phyloP scores from a whole-genome alignment of 2,113 vertebrate genomes.

The Montifringilla adamsi region DNA sequence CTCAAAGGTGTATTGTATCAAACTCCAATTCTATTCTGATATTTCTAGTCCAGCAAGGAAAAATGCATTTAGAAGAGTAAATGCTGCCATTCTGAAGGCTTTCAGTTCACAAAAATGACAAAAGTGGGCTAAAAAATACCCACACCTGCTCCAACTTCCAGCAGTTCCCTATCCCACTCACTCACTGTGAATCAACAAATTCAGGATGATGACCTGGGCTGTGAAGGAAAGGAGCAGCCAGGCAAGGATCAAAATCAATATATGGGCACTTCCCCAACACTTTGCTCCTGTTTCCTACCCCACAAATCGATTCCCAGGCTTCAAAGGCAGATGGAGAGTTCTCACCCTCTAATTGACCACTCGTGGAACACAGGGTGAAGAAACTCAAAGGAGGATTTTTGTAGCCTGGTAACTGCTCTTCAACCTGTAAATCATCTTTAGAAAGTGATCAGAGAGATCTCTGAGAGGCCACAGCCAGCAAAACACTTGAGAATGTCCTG shows the following conservation, averaged over 20 bases:
- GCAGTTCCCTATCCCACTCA: neutral
- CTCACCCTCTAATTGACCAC: neutral
- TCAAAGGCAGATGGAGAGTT: neutral
- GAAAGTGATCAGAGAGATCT: neutral
- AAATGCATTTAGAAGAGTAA: neutral
- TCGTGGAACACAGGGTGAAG: neutral
- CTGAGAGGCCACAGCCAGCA: neutral
- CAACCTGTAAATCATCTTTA: neutral
- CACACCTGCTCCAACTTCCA: neutral
- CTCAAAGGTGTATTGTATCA: accelerated
- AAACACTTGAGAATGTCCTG: neutral
- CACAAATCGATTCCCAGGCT: neutral
- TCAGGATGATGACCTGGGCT: neutral
- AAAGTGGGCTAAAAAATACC: neutral
- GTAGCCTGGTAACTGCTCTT: neutral
- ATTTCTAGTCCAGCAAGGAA: neutral
- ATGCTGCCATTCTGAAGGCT: neutral
- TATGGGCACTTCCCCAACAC: neutral
- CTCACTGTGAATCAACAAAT: neutral
- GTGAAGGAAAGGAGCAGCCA: neutral
- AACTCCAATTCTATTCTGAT: neutral
- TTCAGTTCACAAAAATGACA: neutral
- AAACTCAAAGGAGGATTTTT: neutral
- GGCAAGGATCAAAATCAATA: neutral
- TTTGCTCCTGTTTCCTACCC: neutral